A percentile compares a stretch with the other conserved stretches of the same genome.
phyloP scores from a whole-genome alignment of 2,888 invertebrate genomes.

The Ophioninae sp. region DNA sequence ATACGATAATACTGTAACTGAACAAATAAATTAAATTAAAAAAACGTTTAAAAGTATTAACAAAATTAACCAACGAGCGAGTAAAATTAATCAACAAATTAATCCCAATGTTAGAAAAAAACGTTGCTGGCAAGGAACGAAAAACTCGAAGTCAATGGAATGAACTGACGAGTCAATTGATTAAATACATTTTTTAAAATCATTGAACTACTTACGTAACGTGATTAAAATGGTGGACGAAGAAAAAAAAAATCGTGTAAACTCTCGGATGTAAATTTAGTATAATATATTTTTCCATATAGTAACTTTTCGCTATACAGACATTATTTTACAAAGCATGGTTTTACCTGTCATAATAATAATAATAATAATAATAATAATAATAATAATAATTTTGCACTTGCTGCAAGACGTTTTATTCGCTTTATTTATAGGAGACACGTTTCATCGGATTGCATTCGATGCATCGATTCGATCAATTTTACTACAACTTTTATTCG shows the following conservation, averaged over 20 bases:
- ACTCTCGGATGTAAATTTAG: constrained; percentile 76
- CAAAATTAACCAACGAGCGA: no score
- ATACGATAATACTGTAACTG: no score
- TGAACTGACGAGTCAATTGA: no score
- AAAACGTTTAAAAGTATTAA: no score
- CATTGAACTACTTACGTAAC: neutral
- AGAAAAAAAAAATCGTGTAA: constrained; percentile 9
- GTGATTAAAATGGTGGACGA: neutral
- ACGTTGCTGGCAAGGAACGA: no score
- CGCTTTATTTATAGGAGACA: constrained; percentile 65
- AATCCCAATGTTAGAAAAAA: no score
- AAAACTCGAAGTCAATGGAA: no score
- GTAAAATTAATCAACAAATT: no score
- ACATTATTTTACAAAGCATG: constrained; percentile 81
- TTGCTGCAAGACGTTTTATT: constrained; percentile 74
- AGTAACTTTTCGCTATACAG: constrained; percentile 81
- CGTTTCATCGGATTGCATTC: constrained; percentile 61
- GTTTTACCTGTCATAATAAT: constrained; percentile 70
- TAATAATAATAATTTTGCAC: constrained; percentile 61
- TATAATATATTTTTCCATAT: constrained; percentile 81
- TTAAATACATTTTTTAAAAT: no score
- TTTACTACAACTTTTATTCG: constrained; percentile 49
- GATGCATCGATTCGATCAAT: constrained; percentile 61
- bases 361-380: constrained; percentile 54
- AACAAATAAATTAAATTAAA: no score